Percentiles rank a stretch among this genome's conserved stretches.
Conservation (phyloP, 2,113 vertebrate genomes). For the Syngnathus scovelli region DNA sequence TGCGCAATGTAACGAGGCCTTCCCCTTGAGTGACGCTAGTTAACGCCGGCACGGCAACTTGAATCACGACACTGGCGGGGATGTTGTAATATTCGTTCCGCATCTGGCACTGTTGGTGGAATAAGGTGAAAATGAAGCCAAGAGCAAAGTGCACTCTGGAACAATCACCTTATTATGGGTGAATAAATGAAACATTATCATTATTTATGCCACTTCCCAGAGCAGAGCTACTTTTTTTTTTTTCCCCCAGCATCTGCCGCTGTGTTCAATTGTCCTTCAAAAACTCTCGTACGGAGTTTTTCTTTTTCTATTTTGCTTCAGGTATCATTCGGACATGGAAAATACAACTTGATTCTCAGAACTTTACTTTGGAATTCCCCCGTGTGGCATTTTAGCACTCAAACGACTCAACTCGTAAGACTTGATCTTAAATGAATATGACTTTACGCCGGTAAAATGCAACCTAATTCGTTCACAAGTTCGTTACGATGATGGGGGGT, state of each 20-base stretch:
- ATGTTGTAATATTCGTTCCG: constrained; percentile 3
- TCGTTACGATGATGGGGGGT: too few relatives aligned
- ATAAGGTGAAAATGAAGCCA: not conserved
- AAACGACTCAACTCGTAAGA: too few relatives aligned
- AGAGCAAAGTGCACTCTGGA: not conserved
- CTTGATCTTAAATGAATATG: too few relatives aligned
- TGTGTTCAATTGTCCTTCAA: not conserved
- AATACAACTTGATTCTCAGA: too few relatives aligned
- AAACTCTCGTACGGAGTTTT: not conserved
- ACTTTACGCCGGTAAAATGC: too few relatives aligned
- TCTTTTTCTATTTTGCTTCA: not conserved
- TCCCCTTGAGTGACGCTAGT: constrained; percentile 4
- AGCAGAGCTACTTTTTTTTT: not conserved
- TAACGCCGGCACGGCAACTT: not conserved
- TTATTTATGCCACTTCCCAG: not conserved
- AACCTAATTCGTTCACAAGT: too few relatives aligned
- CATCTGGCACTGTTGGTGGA: constrained; percentile 6
- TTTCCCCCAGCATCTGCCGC: not conserved
- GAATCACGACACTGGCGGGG: not conserved
- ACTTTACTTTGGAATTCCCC: too few relatives aligned
- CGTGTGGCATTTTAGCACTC: too few relatives aligned
- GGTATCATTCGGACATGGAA: too few relatives aligned
- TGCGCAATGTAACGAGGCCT: not conserved
- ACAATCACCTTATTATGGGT: not conserved
- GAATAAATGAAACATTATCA: not conserved